Evolutionary conservation across 2,888 invertebrate genomes (phyloP).

Genomic region (Ormyrus nitidulus): DNA sequence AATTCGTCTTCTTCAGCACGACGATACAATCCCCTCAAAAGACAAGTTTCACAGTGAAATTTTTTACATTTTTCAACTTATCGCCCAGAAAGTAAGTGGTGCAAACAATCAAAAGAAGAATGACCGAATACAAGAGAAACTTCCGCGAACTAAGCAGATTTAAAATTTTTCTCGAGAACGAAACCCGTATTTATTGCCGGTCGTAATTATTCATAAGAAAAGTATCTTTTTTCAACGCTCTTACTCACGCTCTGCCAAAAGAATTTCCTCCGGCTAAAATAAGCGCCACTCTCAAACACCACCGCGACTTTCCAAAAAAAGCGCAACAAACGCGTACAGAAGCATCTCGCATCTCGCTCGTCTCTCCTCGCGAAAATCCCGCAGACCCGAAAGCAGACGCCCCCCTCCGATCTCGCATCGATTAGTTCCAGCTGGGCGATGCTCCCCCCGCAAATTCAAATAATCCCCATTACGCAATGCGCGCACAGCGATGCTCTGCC

Average conservation of each 20-base stretch:
- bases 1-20: too few species aligned
- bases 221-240: not conserved
- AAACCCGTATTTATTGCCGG: too few species aligned
- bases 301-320: not conserved
- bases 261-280: not conserved
- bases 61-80: too few species aligned
- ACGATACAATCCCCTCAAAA: too few species aligned
- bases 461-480: not conserved
- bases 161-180: too few species aligned
- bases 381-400: not conserved
- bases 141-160: too few species aligned
- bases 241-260: not conserved
- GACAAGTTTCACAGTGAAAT: too few species aligned
- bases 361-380: too few species aligned
- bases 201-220: too few species aligned
- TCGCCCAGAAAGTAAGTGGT: too few species aligned
- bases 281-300: not conserved
- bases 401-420: not conserved
- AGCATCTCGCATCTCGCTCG: not conserved
- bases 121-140: too few species aligned
- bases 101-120: too few species aligned
- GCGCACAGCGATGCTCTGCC: not conserved
- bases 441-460: not conserved
- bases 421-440: not conserved
- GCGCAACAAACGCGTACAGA: not conserved